Evolutionary conservation across 2,797 vertebrate species (phyloP).

Genomic region (Gambusia yucatana): DNA sequence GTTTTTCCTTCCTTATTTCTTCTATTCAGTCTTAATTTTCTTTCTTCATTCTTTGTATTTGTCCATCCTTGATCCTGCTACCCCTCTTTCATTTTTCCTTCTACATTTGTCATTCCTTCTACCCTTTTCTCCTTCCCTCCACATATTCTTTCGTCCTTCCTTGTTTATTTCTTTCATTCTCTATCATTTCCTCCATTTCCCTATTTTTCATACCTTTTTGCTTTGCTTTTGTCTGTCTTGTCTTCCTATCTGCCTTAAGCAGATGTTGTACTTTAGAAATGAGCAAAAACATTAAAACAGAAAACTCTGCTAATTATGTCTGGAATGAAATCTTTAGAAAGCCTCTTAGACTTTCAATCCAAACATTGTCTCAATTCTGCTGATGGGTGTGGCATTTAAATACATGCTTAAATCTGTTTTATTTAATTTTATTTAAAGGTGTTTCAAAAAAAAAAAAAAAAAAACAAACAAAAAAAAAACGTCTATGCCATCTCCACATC

Average conservation of each 20-base stretch:
- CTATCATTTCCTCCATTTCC: background rate
- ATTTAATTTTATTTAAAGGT: conserved; percentile 69
- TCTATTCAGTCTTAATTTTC: background rate
- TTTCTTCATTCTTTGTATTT: background rate
- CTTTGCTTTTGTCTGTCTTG: background rate
- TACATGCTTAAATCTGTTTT: conserved; percentile 66
- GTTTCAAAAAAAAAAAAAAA: conserved; percentile 49
- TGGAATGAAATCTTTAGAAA: background rate
- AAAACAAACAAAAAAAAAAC: background rate
- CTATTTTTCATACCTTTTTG: background rate
- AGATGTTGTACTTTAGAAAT: background rate
- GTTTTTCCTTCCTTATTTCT: background rate
- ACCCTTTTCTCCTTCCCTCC: background rate
- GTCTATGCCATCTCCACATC: conserved; percentile 61
- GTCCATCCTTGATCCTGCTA: background rate
- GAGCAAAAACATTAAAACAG: background rate
- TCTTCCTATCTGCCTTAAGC: background rate
- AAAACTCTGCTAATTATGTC: background rate
- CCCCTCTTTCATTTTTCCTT: background rate
- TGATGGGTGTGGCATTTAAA: conserved; percentile 47
- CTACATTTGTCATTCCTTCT: background rate
- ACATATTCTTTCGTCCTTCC: background rate
- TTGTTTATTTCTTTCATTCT: background rate
- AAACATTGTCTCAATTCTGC: conserved; percentile 40
- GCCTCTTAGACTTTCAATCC: conserved; percentile 33